Evolutionary conservation across 2,113 vertebrate species (phyloP), one percentile per base, ranked within the genome.

Genomic region (Cyprinodon tularosa): DNA sequence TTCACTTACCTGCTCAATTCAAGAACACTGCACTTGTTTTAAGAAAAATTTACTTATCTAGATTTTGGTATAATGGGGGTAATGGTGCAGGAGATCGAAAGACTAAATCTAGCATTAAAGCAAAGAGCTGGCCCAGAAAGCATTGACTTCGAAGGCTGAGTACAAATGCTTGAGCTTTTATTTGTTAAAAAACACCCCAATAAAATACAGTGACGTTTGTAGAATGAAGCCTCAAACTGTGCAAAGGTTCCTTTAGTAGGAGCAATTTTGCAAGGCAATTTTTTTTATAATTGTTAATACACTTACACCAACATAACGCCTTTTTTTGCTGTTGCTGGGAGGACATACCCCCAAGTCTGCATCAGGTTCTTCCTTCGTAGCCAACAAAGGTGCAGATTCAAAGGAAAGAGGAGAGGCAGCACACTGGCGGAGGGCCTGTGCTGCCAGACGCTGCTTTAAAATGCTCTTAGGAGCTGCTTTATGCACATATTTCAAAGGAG

Each of bases 231-330:
- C 29, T 57, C 50, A 57, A 57, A 7, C 50, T 57, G 50, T 9
- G 50, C 20, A 57, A 57, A 57, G 50, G 50, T 57, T n/a, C 4
- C 20, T 57, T 57, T 57, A 7, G 17, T 57, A 14, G 4, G 50
- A 57, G 9, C 50, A 57, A 15, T 57, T 57, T 57, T 57, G 50
- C 50, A 57, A 57, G 50, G 50, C 50, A 57, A 15, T 57, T 57
- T 29, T 57, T 69, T n/a, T n/a, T 11, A 48, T 62, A 62, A 82
- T 12, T 38, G 57, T 53, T 39, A 74, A 66, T 37, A 1, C 68
- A 89, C 92, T 92, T 84, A 93, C 92, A 4, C 92, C 92, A 1
- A 92, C 86, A 84, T 85, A 93, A 65, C 89, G 90, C 68, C 88
- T 78, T 22, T 82, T 76, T 79, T 82, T 90, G 70, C 81, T 71